Base-by-base conservation (phyloP, 2,113 vertebrate species). In the Phaethornis superciliosus region DNA sequence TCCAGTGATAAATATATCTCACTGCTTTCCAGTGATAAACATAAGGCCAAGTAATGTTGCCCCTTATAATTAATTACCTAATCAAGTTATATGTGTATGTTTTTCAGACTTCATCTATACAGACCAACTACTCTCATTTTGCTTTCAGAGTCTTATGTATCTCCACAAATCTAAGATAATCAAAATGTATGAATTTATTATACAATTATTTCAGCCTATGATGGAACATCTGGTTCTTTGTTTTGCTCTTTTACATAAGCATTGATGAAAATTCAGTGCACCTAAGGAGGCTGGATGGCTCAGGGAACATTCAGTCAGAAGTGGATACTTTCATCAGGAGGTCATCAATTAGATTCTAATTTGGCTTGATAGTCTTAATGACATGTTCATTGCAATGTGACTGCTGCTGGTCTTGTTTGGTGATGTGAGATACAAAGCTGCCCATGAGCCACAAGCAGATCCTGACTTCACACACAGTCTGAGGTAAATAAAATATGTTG, bases 351-450 rank as follows among this genome's bases (percentile, higher is more conserved):
- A 89, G 56, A 80, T 58, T 60, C 15, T 84, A 88, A 77, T 85
- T 87, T 92, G 84, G 42, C 33, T 80, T 80, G 40, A 77, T 69
- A 58, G 9, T 80, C 72, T 77, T 81, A 85, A 85, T 95, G 91
- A 71, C 30, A 55, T 1, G 0, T 68, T 88, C 69, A 84, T 21
- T 85, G 62, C 67, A 85, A 18, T 3, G 0, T 65, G 64, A 33
- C 33, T 62, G 30, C 24, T 78, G 40, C 20, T 62, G 55, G 58
- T 54, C 69, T 55, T 78, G 54, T 63, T 85, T 52, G n/a, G 33
- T 74, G 84, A 56, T 32, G 8, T 44, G 37, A 65, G 35, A 24
- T 77, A 32, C 40, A 93, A 89, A 85, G 46, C 16, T 54, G 23
- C 32, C 40, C 15, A 4, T 18, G 46, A 69, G 15, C 72, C 64